Percentiles rank a stretch among this genome's conserved stretches.
Evolutionary conservation across 2,888 invertebrate genomes (phyloP).

Genomic region (Rhagium mordax): DNA sequence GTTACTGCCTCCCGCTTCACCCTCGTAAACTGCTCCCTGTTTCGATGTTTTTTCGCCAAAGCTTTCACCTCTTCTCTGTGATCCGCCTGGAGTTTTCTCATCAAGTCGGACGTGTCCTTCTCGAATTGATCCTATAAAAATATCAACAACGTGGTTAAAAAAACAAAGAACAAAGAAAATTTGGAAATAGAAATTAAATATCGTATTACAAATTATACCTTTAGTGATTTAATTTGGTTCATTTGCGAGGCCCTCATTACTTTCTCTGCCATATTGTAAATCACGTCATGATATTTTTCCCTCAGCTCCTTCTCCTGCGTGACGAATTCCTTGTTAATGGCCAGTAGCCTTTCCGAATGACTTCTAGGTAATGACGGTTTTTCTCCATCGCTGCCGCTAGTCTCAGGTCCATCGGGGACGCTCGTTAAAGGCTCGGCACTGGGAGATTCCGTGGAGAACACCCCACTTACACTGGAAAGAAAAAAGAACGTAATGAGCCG

Average conservation of each 20-base stretch:
- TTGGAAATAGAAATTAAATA: too few species aligned
- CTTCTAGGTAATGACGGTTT: slow-evolving; percentile 75
- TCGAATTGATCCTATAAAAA: slow-evolving; percentile 74
- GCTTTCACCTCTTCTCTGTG: slow-evolving; percentile 91
- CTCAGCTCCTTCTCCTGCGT: slow-evolving; percentile 83
- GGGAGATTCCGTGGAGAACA: slow-evolving; percentile 68
- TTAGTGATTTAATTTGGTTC: slow-evolving; percentile 85
- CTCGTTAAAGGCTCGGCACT: slow-evolving; percentile 68
- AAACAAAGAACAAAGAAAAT: too few species aligned
- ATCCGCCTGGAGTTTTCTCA: slow-evolving; percentile 86
- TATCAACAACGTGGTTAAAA: too few species aligned
- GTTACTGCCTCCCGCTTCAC: slow-evolving; percentile 88
- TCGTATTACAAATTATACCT: slow-evolving; percentile 64
- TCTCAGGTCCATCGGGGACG: slow-evolving; percentile 68
- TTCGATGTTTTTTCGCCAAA: slow-evolving; percentile 88
- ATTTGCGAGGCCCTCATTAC: slow-evolving; percentile 84
- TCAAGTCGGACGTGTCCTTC: slow-evolving; percentile 81
- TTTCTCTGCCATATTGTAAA: slow-evolving; percentile 85
- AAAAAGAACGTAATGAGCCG: neutral
- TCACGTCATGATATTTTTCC: slow-evolving; percentile 87
- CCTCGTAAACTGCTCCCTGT: slow-evolving; percentile 91
- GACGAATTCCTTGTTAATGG: slow-evolving; percentile 79
- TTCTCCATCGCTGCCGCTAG: slow-evolving; percentile 68
- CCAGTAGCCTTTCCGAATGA: slow-evolving; percentile 77
- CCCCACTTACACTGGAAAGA: slow-evolving; percentile 65